Evolutionary conservation across 1,140 invertebrate genomes (phyloP), one percentile per base, ranked within the genome.

Genomic region (Sminthurides bifidus): DNA sequence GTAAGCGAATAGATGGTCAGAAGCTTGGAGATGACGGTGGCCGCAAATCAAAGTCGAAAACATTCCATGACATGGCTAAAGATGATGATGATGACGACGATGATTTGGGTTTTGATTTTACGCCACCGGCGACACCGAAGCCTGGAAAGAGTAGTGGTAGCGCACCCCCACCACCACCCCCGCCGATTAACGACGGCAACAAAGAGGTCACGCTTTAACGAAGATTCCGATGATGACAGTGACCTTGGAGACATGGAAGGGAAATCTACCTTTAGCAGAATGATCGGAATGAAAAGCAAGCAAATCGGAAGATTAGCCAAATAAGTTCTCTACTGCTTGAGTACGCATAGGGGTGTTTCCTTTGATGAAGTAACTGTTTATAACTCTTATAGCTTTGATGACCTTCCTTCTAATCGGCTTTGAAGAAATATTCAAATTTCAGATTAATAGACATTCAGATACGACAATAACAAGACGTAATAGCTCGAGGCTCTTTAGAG

Each of bases 1-100:
- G 81, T 15, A 76, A 78, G 14, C 67, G 65, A 40, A 62, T 61
- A 17, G 68, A 70, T 12, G 38, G n/a, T n/a, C n/a, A n/a, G n/a
- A n/a, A n/a, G n/a, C n/a, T n/a, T n/a, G n/a, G n/a, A n/a, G n/a
- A 27, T n/a, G 33, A 23, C 19, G 14, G 19, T 30, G 14, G 21
- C 14, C 15, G 12, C 14, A 52, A 6, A 50, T 14, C 19, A 29
- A 6, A 27, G 59, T 49, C 5, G n/a, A n/a, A 35, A 24, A 38
- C 6, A 26, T 40, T 27, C 8, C 29, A 38, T 17, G 21, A 30
- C 24, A 17, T 17, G 24, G 3, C 8, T 14, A 38, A 55, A 53
- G 17, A 50, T 43, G 12, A 14, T 52, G 23, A 52, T 29, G 29
- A 57, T 54, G n/a, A n/a, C n/a, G n/a, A n/a, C n/a, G n/a, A n/a